Base-by-base conservation (phyloP, 2,888 invertebrate species). In the Bembecia ichneumoniformis region DNA sequence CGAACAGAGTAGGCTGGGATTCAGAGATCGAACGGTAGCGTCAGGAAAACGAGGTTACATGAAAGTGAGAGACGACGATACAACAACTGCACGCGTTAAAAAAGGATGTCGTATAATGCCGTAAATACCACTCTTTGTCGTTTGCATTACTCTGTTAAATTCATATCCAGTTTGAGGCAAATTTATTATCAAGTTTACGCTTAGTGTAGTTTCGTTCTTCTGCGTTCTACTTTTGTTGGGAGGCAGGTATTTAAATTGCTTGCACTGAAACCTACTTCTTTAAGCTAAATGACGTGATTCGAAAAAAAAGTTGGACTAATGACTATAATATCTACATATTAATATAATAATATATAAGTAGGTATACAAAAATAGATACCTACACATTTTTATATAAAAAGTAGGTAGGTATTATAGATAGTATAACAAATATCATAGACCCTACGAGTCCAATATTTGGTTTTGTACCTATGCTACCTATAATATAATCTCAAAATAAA, bases 141-240 rank as follows among this genome's bases (percentile, higher is more conserved):
- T 52, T 52, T 60, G 52, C 58, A 64, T 57, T 81, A 66, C 71
- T 72, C 83, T 83, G 63, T 65, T 58, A 44, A 59, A 51, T 48
- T 53, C 53, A 52, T 61, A 60, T 58, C 52, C 54, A 55, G 52
- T 52, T 58, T 62, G 65, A 63, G 60, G 64, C 58, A 54, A 40
- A 40, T 13, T 40, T 55, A 44, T 48, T 51, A 66, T 66, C 58
- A 67, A 64, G 74, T 70, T 74, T 73, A 74, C 65, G 64, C 71
- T 64, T 62, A 63, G 64, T 63, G 61, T 62, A 59, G 59, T 64
- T 65, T 76, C 74, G 64, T 77, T 84, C 84, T 84, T 80, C 79
- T 82, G 78, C 64, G 69, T 70, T 79, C 77, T 82, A 73, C 80
- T 79, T 73, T 77, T 77, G 57, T 13, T 49, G 13, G 40, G 13